Percentiles rank a stretch among this genome's conserved stretches.
Evolutionary conservation across 1,140 invertebrate species (phyloP).

Genomic region (Ostrea denselamellosa): DNA sequence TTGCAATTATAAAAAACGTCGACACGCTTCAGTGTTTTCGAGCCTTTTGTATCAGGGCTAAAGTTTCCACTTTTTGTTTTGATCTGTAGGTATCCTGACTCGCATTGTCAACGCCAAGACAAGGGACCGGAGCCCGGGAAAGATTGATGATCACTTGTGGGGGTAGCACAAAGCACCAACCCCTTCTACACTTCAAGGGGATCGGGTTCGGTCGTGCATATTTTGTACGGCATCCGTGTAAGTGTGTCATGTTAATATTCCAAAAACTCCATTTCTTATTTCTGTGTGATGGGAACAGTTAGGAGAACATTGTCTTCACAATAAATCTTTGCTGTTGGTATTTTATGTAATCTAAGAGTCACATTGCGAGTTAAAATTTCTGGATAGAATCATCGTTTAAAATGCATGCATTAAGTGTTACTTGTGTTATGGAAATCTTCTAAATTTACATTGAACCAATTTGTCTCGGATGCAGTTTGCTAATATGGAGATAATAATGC

Average conservation of each 20-base stretch:
- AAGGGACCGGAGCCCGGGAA: neutral
- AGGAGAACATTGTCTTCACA: neutral
- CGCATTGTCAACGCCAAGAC: conserved; percentile 27
- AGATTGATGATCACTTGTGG: conserved; percentile 39
- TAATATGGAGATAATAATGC: conserved; percentile 1
- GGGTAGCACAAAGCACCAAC: conserved; percentile 35
- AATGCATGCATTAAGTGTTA: neutral
- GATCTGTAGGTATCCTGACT: conserved; percentile 37
- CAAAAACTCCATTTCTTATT: conserved; percentile 1
- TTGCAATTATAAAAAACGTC: conserved; percentile 22
- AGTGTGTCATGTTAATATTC: neutral
- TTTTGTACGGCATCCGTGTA: neutral
- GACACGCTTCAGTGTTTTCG: conserved; percentile 24
- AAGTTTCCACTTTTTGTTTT: conserved; percentile 35
- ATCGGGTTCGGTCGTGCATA: conserved; percentile 19
- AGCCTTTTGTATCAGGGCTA: neutral
- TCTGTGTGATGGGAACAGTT: neutral
- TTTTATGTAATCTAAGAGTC: neutral
- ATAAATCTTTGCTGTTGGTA: neutral
- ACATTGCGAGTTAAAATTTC: neutral
- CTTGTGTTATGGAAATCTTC: neutral
- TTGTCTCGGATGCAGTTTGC: conserved; percentile 11
- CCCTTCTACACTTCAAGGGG: conserved; percentile 9
- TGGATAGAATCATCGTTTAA: neutral
- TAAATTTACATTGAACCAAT: neutral